Evolutionary conservation across 1,140 invertebrate genomes (phyloP), one percentile per base, ranked within the genome.

Genomic region (Drosophila micromelanica): DNA sequence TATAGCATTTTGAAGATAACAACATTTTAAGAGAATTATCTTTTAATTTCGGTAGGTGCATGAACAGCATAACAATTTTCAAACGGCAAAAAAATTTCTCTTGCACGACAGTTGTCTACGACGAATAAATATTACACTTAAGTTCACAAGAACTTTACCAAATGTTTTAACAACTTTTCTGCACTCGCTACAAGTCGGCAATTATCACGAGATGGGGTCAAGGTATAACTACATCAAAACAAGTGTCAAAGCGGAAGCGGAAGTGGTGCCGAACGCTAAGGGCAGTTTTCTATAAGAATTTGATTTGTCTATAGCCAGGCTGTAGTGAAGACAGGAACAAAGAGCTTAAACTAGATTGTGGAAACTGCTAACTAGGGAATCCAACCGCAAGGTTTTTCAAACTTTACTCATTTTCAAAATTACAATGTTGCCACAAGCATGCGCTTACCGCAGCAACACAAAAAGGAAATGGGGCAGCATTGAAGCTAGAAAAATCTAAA

Each of bases 331-430:
- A 51, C 12, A 45, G 23, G 32, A 30, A 23, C 15, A 40, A 27
- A 43, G 52, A 23, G 42, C 12, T 11, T 45, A 5, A 37, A 35
- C 23, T 17, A 7, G 43, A 49, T 56, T 42, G 20, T 30, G 15
- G 7, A 56, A 71, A 59, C 55, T 64, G 65, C 42, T 54, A 32
- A 46, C 17, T 27, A 27, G 37, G 46, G 5, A 30, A 56, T 40
- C 38, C 42, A 45, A 48, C 84, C 84, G 79, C 84, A 89, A 74
- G 84, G 76, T 79, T 89, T 89, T 89, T 75, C 71, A 91, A 91
- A 91, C 90, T 91, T 91, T 91, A 90, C 90, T 91, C 85, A 91
- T 91, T 91, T 91, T 91, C 85, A 90, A 91, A 91, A 91, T 90
- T 91, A 90, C 87, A 90, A 90, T 90, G 87, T 90, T 85, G 74